These are phyloP conservation scores for Sternarchorhynchus goeldii DNA, from an alignment of 2,797 vertebrate species.

Conservation along the genomic window DNA sequence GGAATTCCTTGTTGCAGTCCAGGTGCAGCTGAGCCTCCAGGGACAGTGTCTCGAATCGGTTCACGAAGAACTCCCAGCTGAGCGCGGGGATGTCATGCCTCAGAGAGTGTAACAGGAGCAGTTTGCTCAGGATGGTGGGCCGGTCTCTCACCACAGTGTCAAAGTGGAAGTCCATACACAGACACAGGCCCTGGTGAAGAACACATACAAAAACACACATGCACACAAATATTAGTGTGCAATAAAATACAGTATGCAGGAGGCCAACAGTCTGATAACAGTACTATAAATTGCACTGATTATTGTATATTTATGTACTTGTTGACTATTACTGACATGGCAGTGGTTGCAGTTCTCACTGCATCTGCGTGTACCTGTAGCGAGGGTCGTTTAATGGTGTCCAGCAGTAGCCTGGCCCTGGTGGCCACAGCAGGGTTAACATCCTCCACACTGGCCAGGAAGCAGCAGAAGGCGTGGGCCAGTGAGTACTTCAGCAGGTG, in stretches of 20 bases:
- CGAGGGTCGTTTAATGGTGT: slow-evolving; percentile 94
- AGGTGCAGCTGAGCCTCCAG: slow-evolving; percentile 97
- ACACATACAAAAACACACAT: slow-evolving; percentile 37
- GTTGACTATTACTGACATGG: no score
- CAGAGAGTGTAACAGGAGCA: slow-evolving; percentile 93
- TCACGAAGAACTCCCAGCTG: slow-evolving; percentile 99
- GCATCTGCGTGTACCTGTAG: slow-evolving; percentile 81
- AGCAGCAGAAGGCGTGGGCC: slow-evolving; percentile 97
- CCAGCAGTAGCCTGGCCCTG: slow-evolving; percentile 90
- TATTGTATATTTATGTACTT: no score
- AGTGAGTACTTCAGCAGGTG: slow-evolving; percentile 94
- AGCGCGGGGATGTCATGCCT: slow-evolving; percentile 95
- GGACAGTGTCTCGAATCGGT: slow-evolving; percentile 96
- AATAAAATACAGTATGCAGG: neutral
- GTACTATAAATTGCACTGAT: no score
- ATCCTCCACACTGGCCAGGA: slow-evolving; percentile 95
- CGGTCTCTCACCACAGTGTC: slow-evolving; percentile 97
- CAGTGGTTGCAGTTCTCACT: neutral
- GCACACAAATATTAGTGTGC: slow-evolving; percentile 9
- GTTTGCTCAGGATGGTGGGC: slow-evolving; percentile 95
- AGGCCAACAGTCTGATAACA: no score
- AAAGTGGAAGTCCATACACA: slow-evolving; percentile 98
- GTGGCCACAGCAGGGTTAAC: slow-evolving; percentile 97
- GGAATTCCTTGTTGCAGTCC: slow-evolving; percentile 99
- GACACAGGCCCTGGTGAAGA: slow-evolving; percentile 85